phyloP scores from a whole-genome alignment of 2,113 vertebrate species.

The Nyctereutes procyonoides region DNA sequence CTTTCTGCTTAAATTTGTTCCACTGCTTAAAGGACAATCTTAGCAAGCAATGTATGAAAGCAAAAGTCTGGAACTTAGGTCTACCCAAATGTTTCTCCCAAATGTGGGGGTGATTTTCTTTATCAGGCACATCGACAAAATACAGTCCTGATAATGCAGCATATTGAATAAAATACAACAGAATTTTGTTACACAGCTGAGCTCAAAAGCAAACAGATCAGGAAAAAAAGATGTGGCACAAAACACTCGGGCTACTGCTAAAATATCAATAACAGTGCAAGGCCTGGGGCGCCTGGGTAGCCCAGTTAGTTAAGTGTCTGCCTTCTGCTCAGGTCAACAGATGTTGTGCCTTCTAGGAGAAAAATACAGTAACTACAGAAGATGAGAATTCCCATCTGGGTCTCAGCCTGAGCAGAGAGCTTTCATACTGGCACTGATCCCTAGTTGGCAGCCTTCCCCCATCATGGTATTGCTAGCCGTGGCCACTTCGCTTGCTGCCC shows the following conservation, averaged over 20 bases:
- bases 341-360: neutral
- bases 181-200: too few relatives aligned
- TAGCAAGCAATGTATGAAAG: neutral
- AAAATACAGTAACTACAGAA: neutral
- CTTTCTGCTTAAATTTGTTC: neutral
- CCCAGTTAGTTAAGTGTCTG: too few relatives aligned
- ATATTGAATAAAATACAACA: neutral
- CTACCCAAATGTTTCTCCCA: neutral
- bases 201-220: too few relatives aligned
- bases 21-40: neutral
- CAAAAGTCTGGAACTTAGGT: neutral
- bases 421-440: neutral
- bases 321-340: neutral
- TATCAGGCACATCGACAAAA: neutral
- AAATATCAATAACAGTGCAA: too few relatives aligned
- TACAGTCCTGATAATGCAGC: neutral
- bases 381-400: neutral
- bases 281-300: too few relatives aligned
- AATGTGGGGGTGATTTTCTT: neutral
- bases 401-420: neutral
- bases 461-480: neutral
- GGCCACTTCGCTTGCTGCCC: neutral
- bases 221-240: too few relatives aligned
- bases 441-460: neutral
- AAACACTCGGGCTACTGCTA: too few relatives aligned